Conservation (phyloP, 2,797 vertebrate genomes). For the Bryconaethiops microstoma region DNA sequence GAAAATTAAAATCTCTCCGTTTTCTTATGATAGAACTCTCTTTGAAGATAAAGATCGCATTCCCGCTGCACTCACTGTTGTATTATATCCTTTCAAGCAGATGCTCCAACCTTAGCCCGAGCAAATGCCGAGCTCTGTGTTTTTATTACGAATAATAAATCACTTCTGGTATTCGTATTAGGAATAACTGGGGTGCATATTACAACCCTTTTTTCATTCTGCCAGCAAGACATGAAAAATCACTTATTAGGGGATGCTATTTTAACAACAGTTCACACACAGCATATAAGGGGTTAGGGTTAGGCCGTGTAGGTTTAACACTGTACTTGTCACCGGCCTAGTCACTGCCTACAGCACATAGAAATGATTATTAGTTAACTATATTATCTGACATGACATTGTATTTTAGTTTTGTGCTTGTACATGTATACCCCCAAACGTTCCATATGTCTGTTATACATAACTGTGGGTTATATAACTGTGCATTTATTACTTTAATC, state of each 20-base stretch:
- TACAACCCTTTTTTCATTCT: too few species aligned
- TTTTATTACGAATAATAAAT: not conserved
- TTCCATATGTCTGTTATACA: not conserved
- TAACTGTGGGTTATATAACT: not conserved
- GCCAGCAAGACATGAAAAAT: not conserved
- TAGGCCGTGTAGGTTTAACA: too few species aligned
- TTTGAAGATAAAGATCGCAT: slow-evolving; percentile 9
- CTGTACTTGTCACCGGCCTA: too few species aligned
- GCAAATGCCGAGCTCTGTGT: not conserved
- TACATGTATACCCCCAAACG: not conserved
- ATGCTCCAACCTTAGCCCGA: not conserved
- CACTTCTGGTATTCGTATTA: not conserved
- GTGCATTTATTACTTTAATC: not conserved
- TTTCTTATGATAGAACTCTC: not conserved
- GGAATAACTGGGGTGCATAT: not conserved
- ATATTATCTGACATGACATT: too few species aligned
- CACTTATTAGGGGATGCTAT: not conserved
- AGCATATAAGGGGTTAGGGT: too few species aligned
- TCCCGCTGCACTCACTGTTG: not conserved
- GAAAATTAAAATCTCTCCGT: not conserved
- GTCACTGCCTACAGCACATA: too few species aligned
- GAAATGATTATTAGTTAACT: too few species aligned
- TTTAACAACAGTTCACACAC: not conserved
- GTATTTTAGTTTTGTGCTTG: not conserved
- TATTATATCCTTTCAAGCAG: not conserved